These are phyloP conservation scores for Coelopa frigida DNA, from an alignment of 1,140 invertebrate genomes.

Conservation along the genomic window DNA sequence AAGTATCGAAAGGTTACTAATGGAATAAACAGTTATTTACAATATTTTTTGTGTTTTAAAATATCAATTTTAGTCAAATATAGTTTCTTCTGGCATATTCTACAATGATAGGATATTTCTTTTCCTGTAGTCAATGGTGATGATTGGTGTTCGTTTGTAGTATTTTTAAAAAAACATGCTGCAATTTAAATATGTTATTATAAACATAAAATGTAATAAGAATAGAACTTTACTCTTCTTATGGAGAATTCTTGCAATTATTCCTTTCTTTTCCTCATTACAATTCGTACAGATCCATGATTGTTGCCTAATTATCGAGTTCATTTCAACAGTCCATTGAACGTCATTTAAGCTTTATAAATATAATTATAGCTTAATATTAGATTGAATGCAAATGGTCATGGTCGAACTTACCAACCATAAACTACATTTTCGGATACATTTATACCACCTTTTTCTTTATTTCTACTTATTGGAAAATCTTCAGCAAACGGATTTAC, in stretches of 20 bases:
- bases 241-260: conserved; percentile 53
- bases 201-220: conserved; percentile 22
- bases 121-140: not conserved
- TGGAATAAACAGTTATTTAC: conserved; percentile 22
- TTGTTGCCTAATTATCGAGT: conserved; percentile 47
- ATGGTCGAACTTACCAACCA: conserved; percentile 61
- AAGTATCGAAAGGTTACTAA: conserved; percentile 5
- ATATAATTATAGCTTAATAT: not conserved
- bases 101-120: conserved; percentile 56
- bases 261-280: conserved; percentile 47
- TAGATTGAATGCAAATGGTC: not conserved
- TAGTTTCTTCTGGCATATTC: conserved; percentile 60
- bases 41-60: conserved; percentile 63
- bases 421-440: conserved; percentile 78
- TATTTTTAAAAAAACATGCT: not conserved
- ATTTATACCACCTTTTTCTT: conserved; percentile 74
- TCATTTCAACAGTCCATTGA: conserved; percentile 53
- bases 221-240: conserved; percentile 22
- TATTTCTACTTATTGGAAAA: conserved; percentile 53
- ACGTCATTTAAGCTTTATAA: conserved; percentile 47
- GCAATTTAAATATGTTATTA: too few relatives aligned
- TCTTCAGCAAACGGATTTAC: conserved; percentile 65
- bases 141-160: not conserved
- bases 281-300: conserved; percentile 55
- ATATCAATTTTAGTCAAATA: conserved; percentile 68